Evolutionary conservation across 2,113 vertebrate species (phyloP).

Genomic region (Psephotus haematonotus): DNA sequence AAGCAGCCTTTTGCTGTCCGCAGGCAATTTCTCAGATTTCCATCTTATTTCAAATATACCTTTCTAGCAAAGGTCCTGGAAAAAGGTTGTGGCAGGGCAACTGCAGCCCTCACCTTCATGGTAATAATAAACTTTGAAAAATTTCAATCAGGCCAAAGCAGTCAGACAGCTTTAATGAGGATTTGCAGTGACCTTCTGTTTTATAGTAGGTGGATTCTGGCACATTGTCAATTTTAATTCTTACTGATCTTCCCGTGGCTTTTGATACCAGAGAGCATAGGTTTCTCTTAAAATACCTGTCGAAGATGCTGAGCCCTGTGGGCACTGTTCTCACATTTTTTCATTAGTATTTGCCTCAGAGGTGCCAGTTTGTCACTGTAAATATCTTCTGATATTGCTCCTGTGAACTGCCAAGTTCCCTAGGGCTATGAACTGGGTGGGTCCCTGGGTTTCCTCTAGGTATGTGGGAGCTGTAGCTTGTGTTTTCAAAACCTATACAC

Average conservation of each 20-base stretch:
- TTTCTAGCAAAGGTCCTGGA: conserved; percentile 54
- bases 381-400: conserved; percentile 60
- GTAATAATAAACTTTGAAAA: conserved; percentile 68
- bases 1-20: conserved; percentile 61
- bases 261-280: conserved; percentile 73
- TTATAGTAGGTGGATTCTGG: conserved; percentile 71
- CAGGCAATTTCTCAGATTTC: conserved; percentile 57
- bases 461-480: neutral
- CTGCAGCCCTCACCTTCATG: conserved; percentile 61
- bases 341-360: conserved; percentile 68
- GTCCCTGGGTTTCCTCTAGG: neutral
- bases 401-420: conserved; percentile 51
- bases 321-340: conserved; percentile 29
- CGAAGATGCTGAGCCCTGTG: conserved; percentile 36
- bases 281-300: conserved; percentile 57
- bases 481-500: neutral
- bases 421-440: conserved; percentile 59
- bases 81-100: conserved; percentile 63
- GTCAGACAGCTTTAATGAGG: conserved; percentile 76
- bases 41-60: conserved; percentile 61
- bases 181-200: conserved; percentile 71
- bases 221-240: conserved; percentile 72
- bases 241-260: conserved; percentile 70
- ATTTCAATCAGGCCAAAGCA: conserved; percentile 66
- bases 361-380: conserved; percentile 52